Base-by-base conservation (phyloP, 2,797 vertebrate genomes). In the Syngnathus acus region DNA sequence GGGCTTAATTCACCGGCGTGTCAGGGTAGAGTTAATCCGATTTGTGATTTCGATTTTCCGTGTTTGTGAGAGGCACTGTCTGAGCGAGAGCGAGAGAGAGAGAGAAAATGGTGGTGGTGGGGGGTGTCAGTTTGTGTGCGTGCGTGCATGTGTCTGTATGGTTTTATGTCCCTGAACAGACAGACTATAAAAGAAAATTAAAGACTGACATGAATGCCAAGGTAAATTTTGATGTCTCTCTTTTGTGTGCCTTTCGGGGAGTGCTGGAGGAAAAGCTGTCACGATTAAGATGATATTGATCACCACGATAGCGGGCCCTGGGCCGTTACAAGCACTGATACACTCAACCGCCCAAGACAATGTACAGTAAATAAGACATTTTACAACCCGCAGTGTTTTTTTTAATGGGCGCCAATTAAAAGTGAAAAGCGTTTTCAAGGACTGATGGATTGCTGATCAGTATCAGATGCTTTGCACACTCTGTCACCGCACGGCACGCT, bases 21-120 rank as follows among this genome's bases (percentile, higher is more conserved):
- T 90, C 86, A 76, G 86, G 79, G 77, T 32, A 84, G 87, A 86
- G 85, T 89, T 90, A 87, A 90, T 89, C 85, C 82, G 86, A 89
- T 89, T 89, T 87, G 85, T 84, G 86, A 89, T 89, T 89, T 88
- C 84, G 84, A 87, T 88, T 88, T 87, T 88, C 82, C 84, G 79
- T 84, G 86, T 88, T 87, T 87, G 83, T 72, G 78, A 80, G 79
- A 74, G 77, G 73, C 80, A 84, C 78, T 84, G 85, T 83, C 48
- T 51, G 48, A 51, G 48, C 8, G 77, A 81, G 78, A 82, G 84
- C 82, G 81, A 80, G 69, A 72, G 74, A 65, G 60, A 74, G 69
- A 68, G 78, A 75, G 67, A 74, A 67, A 58, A 77, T 79, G 79
- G 75, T 78, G 77, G 82, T 81, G 6, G 21, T 74, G 13, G 43